Conservation (phyloP, 1,140 invertebrate genomes). For the Trichonephila clavata region DNA sequence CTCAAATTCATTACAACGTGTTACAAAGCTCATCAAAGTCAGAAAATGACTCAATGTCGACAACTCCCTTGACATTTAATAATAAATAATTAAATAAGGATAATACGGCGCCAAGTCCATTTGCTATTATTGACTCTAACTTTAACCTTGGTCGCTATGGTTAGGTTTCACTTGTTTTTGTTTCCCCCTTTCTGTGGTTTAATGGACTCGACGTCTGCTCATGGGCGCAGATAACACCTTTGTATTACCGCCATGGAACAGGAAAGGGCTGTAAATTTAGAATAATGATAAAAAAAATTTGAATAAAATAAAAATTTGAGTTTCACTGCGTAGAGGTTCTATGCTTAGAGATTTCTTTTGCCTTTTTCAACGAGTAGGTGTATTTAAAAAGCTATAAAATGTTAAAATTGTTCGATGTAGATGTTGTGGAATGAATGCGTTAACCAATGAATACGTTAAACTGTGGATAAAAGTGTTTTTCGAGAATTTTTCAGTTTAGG, state of each 20-base stretch:
- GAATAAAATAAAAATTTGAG: too few relatives aligned
- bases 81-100: slow-evolving; percentile 22
- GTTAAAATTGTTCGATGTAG: too few relatives aligned
- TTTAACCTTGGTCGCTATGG: slow-evolving; percentile 34
- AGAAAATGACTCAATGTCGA: not conserved
- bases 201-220: too few relatives aligned
- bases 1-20: not conserved
- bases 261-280: not conserved
- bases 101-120: slow-evolving; percentile 3
- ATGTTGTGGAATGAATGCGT: too few relatives aligned
- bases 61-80: slow-evolving; percentile 23
- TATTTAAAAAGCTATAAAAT: too few relatives aligned
- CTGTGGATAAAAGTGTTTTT: too few relatives aligned
- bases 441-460: too few relatives aligned
- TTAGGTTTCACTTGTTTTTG: not conserved
- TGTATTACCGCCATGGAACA: not conserved
- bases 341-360: too few relatives aligned
- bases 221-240: not conserved
- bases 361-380: too few relatives aligned
- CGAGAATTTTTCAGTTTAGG: too few relatives aligned
- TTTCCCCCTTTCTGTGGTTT: not conserved
- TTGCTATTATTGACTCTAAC: not conserved
- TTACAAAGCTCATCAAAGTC: not conserved
- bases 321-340: too few relatives aligned
- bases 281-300: too few relatives aligned